These are phyloP conservation scores for Polyommatus iphigenia DNA, from an alignment of 2,888 invertebrate genomes.

Conservation along the genomic window DNA sequence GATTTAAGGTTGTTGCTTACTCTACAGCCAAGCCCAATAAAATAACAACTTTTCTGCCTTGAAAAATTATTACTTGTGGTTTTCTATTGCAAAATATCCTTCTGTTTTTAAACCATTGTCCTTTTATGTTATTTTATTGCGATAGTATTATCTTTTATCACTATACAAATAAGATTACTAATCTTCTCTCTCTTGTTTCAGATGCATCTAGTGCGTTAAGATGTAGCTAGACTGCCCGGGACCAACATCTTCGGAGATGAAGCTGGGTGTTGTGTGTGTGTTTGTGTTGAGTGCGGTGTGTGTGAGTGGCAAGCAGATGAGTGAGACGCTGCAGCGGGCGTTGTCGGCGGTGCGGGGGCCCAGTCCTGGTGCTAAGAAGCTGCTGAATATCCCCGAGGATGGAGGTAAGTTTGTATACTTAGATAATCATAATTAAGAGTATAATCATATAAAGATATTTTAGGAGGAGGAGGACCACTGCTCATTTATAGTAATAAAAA, in stretches of 20 bases:
- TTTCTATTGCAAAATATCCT: not conserved
- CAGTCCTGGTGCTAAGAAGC: constrained; percentile 76
- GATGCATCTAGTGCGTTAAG: constrained; percentile 48
- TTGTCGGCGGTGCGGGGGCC: constrained; percentile 75
- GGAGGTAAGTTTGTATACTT: constrained; percentile 61
- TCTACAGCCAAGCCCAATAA: not conserved
- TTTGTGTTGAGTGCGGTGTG: constrained; percentile 49
- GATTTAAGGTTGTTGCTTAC: not conserved
- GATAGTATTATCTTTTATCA: too few species aligned
- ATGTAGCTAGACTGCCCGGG: constrained; percentile 46
- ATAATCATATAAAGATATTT: too few species aligned
- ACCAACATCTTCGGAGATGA: constrained; percentile 47
- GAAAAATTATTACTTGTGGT: too few species aligned
- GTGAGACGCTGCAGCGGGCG: constrained; percentile 77
- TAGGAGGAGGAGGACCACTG: too few species aligned
- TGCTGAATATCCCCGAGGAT: constrained; percentile 77
- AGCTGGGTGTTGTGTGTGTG: constrained; percentile 50
- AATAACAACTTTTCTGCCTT: not conserved
- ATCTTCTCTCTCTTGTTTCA: constrained; percentile 44
- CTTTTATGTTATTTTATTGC: too few species aligned
- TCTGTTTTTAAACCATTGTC: too few species aligned
- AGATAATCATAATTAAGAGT: not conserved
- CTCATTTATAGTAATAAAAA: too few species aligned
- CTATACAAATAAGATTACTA: not conserved
- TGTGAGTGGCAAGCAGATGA: constrained; percentile 70